Base-by-base conservation (phyloP, 2,888 invertebrate genomes). In the Callyntrura sp. region DNA sequence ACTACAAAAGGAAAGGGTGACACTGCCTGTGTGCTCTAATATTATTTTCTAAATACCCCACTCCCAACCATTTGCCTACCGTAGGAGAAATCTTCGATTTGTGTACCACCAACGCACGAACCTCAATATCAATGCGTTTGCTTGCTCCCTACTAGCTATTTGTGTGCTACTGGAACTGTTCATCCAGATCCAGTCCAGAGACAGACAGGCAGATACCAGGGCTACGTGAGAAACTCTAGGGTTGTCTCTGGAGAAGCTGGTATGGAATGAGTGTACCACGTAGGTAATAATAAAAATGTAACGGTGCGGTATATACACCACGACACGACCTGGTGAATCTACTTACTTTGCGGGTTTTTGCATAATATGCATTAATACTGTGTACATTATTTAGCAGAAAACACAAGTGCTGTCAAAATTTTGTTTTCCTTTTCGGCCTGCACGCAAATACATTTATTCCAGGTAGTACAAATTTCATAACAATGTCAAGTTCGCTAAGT, bases 191-290 rank as follows among this genome's bases (percentile, higher is more conserved):
- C 2, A 6, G 6, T 2, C 35, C 35, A 6, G 25, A 76, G 51
- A 76, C 48, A 48, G 73, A 12, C 45, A 68, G 68, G 45, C 12
- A 73, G 14, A 76, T 43, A 79, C 55, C 86, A 87, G 86, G 86
- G 86, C 68, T 79, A 87, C 55, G 51, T 87, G 86, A 87, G 86
- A 87, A 86, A 76, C 23, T 70, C 55, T 8, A 17, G 23, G 81
- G 25, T 45, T n/a, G 35, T 81, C 79, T 79, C 57, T 79, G 57
- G 79, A 79, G 60, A 79, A 55, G 60, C 60, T 35, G 35, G 35
- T 20, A 4, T 28, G 28, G 57, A 45, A 73, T 1, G 28, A 68
- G 68, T 43, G n/a, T 68, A 65, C 65, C 65, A 0, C 43, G n/a
- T 35, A 35, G 35, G 35, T 17, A 6, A 68, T 68, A 17, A 43